phyloP scores from a whole-genome alignment of 1,140 invertebrate species.

The Tachypleus tridentatus region DNA sequence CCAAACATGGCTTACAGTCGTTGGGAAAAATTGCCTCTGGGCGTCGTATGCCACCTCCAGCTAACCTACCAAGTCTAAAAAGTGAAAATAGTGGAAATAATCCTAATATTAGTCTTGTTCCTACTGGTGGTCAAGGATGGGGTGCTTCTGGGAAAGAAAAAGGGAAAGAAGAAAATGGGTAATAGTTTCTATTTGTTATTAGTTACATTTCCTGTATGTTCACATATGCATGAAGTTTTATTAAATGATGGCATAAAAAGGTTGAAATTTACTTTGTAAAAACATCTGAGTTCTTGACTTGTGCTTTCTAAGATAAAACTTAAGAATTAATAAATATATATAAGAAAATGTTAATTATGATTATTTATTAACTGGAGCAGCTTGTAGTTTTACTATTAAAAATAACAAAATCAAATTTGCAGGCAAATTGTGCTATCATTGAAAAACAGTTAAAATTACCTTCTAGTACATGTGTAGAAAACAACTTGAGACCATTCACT shows the following conservation, averaged over 20 bases:
- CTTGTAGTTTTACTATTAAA: too few relatives aligned
- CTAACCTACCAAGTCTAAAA: constrained; percentile 93
- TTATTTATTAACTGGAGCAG: too few relatives aligned
- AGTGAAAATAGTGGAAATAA: constrained; percentile 72
- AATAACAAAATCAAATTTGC: too few relatives aligned
- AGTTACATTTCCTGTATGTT: neutral
- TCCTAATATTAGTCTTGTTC: constrained; percentile 56
- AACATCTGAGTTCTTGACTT: too few relatives aligned
- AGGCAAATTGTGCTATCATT: too few relatives aligned
- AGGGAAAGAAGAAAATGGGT: constrained; percentile 28
- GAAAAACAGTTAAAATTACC: too few relatives aligned
- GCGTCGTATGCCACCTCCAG: constrained; percentile 74
- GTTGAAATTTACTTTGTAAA: too few relatives aligned
- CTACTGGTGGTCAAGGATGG: constrained; percentile 59
- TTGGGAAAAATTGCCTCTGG: constrained; percentile 93
- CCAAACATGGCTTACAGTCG: constrained; percentile 97
- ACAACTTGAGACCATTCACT: too few relatives aligned
- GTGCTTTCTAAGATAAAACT: too few relatives aligned
- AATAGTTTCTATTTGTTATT: neutral
- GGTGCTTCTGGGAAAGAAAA: constrained; percentile 42
- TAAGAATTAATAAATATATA: too few relatives aligned
- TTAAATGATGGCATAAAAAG: neutral
- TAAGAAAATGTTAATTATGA: too few relatives aligned
- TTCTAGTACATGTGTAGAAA: too few relatives aligned
- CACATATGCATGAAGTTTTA: constrained; percentile 1